phyloP scores from a whole-genome alignment of 2,797 vertebrate species.

The Onychomys leucogaster region DNA sequence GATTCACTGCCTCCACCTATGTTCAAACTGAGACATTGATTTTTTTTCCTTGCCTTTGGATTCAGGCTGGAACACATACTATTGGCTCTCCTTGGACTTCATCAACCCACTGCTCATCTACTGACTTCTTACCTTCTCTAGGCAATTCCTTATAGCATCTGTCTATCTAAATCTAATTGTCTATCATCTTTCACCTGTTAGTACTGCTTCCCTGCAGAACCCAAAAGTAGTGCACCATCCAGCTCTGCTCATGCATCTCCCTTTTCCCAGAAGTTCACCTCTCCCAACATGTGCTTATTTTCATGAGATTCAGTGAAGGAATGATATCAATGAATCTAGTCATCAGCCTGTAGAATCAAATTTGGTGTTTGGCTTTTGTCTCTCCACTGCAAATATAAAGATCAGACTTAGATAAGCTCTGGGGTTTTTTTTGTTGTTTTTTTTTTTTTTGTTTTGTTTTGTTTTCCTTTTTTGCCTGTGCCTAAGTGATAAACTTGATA shows the following conservation, averaged over 20 bases:
- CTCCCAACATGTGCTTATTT: neutral
- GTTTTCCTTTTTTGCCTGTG: neutral
- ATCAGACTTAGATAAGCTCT: neutral
- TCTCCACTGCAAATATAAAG: neutral
- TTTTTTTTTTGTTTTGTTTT: no score
- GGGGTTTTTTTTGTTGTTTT: neutral
- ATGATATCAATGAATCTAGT: neutral
- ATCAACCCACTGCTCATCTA: neutral
- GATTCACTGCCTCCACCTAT: neutral
- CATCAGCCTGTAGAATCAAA: neutral
- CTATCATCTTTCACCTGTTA: neutral
- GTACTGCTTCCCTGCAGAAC: neutral
- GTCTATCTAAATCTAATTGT: neutral
- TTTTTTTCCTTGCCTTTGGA: neutral
- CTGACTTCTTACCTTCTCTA: no score
- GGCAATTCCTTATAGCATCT: neutral
- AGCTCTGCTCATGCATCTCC: no score
- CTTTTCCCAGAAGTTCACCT: neutral
- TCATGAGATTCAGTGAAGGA: neutral
- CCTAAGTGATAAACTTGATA: neutral
- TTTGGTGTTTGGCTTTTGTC: neutral
- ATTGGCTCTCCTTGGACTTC: neutral
- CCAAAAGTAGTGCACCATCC: neutral
- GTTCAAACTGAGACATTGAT: neutral
- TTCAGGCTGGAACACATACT: neutral